Evolutionary conservation across 35 echinoderm and acorn worm genomes (phyloP), one percentile per base, ranked within the genome.

Genomic region (Ophioderma brevispina): DNA sequence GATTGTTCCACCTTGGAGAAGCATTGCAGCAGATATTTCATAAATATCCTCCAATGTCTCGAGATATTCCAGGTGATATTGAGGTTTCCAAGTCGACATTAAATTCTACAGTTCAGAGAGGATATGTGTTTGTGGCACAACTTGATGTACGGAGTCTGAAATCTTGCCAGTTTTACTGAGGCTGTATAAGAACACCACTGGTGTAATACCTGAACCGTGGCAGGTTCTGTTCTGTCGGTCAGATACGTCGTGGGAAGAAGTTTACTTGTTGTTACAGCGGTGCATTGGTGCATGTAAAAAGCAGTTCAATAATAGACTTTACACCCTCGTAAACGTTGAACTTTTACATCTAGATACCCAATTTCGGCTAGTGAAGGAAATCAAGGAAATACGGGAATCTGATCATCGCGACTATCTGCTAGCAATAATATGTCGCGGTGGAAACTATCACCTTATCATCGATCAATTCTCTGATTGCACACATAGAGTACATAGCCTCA

Each of bases 401-500:
- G 39, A 87, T 13, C 25, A 75, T 25, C 10, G n/a, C 3, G 8
- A n/a, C 8, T 87, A 78, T 36, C 76, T 87, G 23, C 34, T 87
- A 25, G 85, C 85, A n/a, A 78, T 87, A n/a, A 87, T 78, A 17
- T 87, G 85, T 19, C 64, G 85, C 13, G 70, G 85, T 33, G 85
- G 85, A 43, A 76, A 75, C 37, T 75, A 78, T 19, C 85, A 87
- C 32, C 85, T 78, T 31, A 87, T 87, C 34, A 78, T 87, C 14
- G 85, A 87, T 33, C 85, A 87, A 46, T 87, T 87, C 37, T 87
- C 85, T 78, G 21, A 78, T 32, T 87, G 13, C 41, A 87, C 85
- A 25, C 85, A 87, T 34, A 15, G 38, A 40, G 31, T 87, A 15
- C 64, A 87, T 38, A 75, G 85, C 1, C 38, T 87, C 19, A 87